These are phyloP conservation scores for Procambarus virginalis DNA, from an alignment of 1,140 invertebrate species.

Conservation along the genomic window DNA sequence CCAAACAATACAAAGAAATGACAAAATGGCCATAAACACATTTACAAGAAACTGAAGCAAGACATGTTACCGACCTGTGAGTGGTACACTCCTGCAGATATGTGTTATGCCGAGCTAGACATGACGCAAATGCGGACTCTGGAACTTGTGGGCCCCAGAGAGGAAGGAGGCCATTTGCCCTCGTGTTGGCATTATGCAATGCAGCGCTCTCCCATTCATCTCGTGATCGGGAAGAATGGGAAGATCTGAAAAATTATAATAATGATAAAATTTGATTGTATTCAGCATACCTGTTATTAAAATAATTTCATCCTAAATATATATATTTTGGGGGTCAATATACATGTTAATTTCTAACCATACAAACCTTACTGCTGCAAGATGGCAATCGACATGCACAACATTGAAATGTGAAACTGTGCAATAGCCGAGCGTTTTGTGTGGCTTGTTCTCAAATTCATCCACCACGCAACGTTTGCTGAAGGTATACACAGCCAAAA, in stretches of 20 bases:
- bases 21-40: too few species aligned
- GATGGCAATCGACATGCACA: conserved; percentile 98
- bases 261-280: background rate
- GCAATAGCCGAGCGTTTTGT: conserved; percentile 82
- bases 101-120: conserved; percentile 82
- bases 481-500: conserved; percentile 97
- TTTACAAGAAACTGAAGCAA: background rate
- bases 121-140: conserved; percentile 94
- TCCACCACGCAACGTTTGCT: conserved; percentile 97
- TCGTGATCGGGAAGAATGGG: conserved; percentile 77
- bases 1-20: too few species aligned
- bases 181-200: conserved; percentile 97
- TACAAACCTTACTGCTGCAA: conserved; percentile 88
- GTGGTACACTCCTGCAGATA: conserved; percentile 83
- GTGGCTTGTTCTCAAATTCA: conserved; percentile 88
- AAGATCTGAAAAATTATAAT: conserved; percentile 7
- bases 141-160: conserved; percentile 97
- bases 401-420: conserved; percentile 99
- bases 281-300: too few species aligned
- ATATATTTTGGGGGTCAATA: too few species aligned
- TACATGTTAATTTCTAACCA: too few species aligned
- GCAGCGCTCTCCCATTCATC: conserved; percentile 99
- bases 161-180: conserved; percentile 96
- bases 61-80: conserved; percentile 75
- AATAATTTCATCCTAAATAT: too few species aligned